Evolutionary conservation across 2,113 vertebrate species (phyloP).

Genomic region (Bothrops jararaca): DNA sequence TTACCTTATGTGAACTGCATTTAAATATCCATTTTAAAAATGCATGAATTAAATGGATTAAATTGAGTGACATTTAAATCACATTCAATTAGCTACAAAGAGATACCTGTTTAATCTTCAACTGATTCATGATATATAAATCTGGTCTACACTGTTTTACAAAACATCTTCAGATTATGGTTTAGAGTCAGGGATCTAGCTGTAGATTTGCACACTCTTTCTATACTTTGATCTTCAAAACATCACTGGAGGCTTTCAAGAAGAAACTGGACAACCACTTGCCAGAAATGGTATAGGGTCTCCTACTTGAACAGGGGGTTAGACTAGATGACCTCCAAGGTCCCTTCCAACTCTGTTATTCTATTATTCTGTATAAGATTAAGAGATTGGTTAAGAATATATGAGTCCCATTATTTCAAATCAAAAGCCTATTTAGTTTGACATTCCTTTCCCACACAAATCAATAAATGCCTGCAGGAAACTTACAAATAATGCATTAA

Average conservation of each 20-base stretch:
- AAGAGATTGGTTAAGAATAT: not conserved
- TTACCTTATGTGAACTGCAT: not conserved
- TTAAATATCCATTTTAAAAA: not conserved
- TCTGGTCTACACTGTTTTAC: not conserved
- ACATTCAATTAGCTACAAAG: not conserved
- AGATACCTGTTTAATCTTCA: not conserved
- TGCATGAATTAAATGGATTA: not conserved
- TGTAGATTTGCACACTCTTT: not conserved
- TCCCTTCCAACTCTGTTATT: not conserved
- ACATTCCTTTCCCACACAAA: not conserved
- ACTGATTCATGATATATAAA: not conserved
- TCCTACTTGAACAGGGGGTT: not conserved
- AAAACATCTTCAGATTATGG: not conserved
- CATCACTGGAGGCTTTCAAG: not conserved
- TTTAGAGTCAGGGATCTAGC: not conserved
- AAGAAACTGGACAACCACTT: not conserved
- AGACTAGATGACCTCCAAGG: not conserved
- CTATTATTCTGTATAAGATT: not conserved
- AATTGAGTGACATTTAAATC: not conserved
- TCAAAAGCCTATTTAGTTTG: not conserved
- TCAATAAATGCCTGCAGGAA: not conserved
- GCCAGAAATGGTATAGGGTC: not conserved
- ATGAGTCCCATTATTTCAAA: not conserved
- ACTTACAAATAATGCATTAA: not conserved
- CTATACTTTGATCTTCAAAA: not conserved